Percentiles rank a stretch among this genome's conserved stretches.
These are phyloP conservation scores for Dione vanillae DNA, from an alignment of 2,888 invertebrate genomes.

Conservation along the genomic window DNA sequence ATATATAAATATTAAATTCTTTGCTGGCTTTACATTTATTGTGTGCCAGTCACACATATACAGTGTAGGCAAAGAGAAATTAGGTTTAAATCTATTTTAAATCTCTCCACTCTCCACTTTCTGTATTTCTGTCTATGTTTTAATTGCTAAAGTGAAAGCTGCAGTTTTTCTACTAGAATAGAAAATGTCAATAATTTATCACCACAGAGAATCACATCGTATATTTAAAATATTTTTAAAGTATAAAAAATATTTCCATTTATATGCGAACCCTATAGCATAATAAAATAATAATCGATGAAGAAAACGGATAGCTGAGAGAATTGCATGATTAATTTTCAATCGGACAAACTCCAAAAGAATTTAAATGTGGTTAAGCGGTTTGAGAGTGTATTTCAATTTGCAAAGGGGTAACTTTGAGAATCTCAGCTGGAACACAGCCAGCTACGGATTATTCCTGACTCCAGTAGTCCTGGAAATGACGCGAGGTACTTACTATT, in stretches of 20 bases:
- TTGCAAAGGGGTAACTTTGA: conserved; percentile 22
- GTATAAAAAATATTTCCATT: too few species aligned
- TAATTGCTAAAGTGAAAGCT: too few species aligned
- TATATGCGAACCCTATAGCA: neutral
- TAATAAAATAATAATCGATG: neutral
- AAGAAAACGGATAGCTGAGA: neutral
- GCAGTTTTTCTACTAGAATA: too few species aligned
- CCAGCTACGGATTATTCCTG: conserved; percentile 22
- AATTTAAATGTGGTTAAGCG: conserved; percentile 33
- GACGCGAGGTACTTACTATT: conserved; percentile 13
- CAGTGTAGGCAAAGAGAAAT: too few species aligned
- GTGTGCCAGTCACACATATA: too few species aligned
- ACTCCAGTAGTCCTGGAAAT: neutral
- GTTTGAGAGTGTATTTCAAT: conserved; percentile 34
- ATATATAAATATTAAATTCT: neutral
- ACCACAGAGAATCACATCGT: too few species aligned
- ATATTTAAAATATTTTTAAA: too few species aligned
- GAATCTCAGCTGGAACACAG: conserved; percentile 27
- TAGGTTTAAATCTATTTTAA: too few species aligned
- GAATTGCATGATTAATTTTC: conserved; percentile 26
- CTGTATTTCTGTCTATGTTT: too few species aligned
- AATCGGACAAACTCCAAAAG: conserved; percentile 13
- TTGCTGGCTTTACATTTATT: neutral
- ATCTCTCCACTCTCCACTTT: too few species aligned
- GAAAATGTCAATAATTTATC: too few species aligned